Conservation (phyloP, 2,888 invertebrate genomes). For the Acrobasis suavella region DNA sequence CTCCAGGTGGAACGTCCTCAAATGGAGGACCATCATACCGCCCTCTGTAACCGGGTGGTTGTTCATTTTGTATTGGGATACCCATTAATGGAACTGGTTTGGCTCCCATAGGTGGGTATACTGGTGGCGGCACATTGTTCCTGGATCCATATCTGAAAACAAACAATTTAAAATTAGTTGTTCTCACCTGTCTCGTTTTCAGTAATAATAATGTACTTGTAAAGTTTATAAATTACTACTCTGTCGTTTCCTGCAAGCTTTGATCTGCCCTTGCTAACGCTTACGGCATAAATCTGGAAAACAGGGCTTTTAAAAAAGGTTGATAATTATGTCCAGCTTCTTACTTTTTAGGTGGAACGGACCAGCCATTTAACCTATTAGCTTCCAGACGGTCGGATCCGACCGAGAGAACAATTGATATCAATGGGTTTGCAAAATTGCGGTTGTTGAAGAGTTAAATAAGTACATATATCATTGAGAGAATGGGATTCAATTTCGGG, state of each 20-base stretch:
- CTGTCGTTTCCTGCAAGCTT: not conserved
- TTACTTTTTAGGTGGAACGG: too few relatives aligned
- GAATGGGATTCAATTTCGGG: too few relatives aligned
- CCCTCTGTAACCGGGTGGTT: conserved; percentile 64
- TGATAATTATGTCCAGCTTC: too few relatives aligned
- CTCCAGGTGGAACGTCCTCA: conserved; percentile 84
- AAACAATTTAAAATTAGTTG: conserved; percentile 29
- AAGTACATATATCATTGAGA: too few relatives aligned
- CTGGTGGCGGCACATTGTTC: conserved; percentile 58
- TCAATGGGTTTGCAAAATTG: too few relatives aligned
- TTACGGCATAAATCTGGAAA: too few relatives aligned
- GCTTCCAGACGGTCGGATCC: too few relatives aligned
- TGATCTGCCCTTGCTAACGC: not conserved
- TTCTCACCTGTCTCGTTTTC: not conserved
- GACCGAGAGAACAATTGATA: too few relatives aligned
- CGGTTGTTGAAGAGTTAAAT: too few relatives aligned
- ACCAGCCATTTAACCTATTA: too few relatives aligned
- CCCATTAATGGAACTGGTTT: conserved; percentile 65
- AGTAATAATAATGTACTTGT: not conserved
- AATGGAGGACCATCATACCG: conserved; percentile 74
- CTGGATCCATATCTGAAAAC: conserved; percentile 73
- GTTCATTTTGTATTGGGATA: conserved; percentile 56
- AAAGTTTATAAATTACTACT: not conserved
- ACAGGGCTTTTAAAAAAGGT: too few relatives aligned
- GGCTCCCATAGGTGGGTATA: conserved; percentile 59